Evolutionary conservation across 2,888 invertebrate species (phyloP), one percentile per base, ranked within the genome.

Genomic region (Lutraria lutraria): DNA sequence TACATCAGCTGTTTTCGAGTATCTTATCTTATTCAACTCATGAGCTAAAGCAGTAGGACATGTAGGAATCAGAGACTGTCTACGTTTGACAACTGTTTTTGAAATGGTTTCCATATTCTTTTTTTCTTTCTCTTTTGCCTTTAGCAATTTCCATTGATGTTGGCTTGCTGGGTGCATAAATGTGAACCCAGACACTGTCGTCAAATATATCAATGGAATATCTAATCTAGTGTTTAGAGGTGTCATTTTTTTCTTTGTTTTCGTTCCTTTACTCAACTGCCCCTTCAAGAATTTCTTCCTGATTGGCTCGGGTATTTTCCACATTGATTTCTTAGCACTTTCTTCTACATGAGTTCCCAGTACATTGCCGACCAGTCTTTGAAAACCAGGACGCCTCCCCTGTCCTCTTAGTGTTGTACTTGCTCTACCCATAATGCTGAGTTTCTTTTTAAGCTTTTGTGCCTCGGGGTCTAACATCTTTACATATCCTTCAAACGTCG

Each of bases 401-500:
- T 13, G 19, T 21, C n/a, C 6, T 10, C n/a, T 60, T 29, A 82
- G 15, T 25, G 31, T 12, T 34, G 19, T 31, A 31, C 31, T 76
- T 76, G 10, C 76, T n/a, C 25, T 25, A 3, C 25, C 15, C 43
- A 81, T 53, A 25, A 15, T 52, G 25, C 52, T 34, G 3, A 81
- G 53, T 53, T 81, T 81, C 43, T n/a, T 83, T n/a, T 21, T 60
- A 21, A 60, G n/a, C 56, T 13, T 56, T 31, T 80, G 83, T 31
- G 89, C 89, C 21, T 91, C 92, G 0, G 88, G 88, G 31, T 91
- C 89, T 53, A 93, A 63, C 60, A 91, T 88, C 13, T 87, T 21
- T 21, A 92, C 76, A 54, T 90, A 91, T 16, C 91, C 92, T 19
- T 89, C 92, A 12, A 93, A 88, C 25, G 89, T 91, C 19, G 93